Percentiles rank a stretch among this genome's conserved stretches.
Conservation (phyloP, 2,113 vertebrate species). For the Clarias magur region DNA sequence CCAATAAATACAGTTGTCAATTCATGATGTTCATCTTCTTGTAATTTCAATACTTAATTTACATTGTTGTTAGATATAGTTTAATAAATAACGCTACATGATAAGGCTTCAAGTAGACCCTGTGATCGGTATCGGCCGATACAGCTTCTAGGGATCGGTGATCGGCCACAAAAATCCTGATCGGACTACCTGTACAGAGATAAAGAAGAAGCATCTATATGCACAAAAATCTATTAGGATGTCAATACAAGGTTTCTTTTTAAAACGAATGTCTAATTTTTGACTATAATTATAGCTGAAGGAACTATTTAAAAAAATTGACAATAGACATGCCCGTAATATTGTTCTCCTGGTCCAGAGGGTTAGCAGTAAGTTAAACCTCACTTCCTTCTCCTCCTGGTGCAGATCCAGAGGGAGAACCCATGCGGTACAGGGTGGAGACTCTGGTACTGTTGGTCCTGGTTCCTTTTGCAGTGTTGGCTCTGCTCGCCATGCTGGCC, state of each 20-base stretch:
- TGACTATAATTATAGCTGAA: neutral
- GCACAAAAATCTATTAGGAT: too few species aligned
- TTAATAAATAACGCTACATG: too few species aligned
- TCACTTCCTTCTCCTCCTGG: neutral
- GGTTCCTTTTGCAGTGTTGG: conserved; percentile 66
- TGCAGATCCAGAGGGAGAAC: conserved; percentile 65
- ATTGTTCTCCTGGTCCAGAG: neutral
- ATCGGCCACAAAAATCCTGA: too few species aligned
- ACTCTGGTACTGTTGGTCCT: conserved; percentile 71
- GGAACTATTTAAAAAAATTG: neutral
- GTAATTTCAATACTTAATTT: too few species aligned
- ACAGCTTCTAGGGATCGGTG: too few species aligned
- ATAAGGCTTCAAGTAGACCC: too few species aligned
- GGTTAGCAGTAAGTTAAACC: neutral
- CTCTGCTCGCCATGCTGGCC: conserved; percentile 65
- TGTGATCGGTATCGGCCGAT: too few species aligned
- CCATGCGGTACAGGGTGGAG: conserved; percentile 68
- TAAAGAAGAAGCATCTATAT: too few species aligned
- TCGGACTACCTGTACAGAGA: too few species aligned
- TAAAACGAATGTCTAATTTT: neutral
- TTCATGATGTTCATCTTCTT: too few species aligned
- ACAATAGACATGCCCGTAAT: neutral
- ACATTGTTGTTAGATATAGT: too few species aligned
- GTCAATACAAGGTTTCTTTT: neutral
- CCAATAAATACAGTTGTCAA: too few species aligned